Percentiles rank a stretch among this genome's conserved stretches.
These are phyloP conservation scores for Pterocles gutturalis DNA, from an alignment of 2,113 vertebrate genomes.

Conservation along the genomic window DNA sequence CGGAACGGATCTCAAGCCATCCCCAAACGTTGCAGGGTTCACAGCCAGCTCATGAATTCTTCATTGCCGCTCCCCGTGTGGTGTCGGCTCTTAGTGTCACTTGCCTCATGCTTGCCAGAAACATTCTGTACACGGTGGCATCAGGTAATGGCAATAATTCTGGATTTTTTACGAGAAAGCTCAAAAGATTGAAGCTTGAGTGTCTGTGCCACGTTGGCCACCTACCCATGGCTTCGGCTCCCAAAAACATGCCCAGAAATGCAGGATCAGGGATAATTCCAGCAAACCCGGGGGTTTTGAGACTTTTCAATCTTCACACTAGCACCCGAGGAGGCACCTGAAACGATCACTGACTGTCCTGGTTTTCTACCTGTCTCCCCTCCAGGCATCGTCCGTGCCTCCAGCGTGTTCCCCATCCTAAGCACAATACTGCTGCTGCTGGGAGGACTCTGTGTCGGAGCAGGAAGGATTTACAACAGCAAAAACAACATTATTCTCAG, in stretches of 20 bases:
- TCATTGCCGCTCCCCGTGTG: neutral
- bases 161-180: neutral
- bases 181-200: neutral
- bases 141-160: neutral
- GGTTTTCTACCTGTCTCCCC: neutral
- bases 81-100: neutral
- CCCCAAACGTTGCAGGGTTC: neutral
- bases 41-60: slow-evolving; percentile 42
- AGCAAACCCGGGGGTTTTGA: neutral
- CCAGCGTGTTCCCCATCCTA: slow-evolving; percentile 97
- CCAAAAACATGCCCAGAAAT: neutral
- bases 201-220: neutral
- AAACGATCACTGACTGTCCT: neutral
- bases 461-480: slow-evolving; percentile 92
- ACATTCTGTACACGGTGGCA: neutral
- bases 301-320: neutral
- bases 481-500: slow-evolving; percentile 95
- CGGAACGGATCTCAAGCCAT: neutral
- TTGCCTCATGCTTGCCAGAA: neutral
- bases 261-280: neutral
- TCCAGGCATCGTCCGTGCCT: slow-evolving; percentile 94
- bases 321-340: neutral
- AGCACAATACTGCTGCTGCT: slow-evolving; percentile 92
- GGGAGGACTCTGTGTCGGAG: slow-evolving; percentile 91
- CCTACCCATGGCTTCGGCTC: rapidly evolving